phyloP scores from a whole-genome alignment of 2,797 vertebrate species.

The Cichlasoma orientale region DNA sequence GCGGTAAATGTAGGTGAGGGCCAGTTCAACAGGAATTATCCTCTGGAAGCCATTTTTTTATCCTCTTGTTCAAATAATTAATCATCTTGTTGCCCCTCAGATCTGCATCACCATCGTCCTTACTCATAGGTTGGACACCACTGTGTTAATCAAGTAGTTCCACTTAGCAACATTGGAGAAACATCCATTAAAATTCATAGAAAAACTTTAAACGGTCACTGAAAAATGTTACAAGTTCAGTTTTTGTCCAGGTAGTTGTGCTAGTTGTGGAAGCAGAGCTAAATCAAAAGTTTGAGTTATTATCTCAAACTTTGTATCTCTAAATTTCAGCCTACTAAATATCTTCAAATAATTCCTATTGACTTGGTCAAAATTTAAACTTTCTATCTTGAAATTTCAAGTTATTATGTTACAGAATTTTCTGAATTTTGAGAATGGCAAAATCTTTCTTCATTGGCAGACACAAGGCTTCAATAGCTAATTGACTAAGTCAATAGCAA shows the following conservation, averaged over 20 bases:
- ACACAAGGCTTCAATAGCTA: rapidly evolving
- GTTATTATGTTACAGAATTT: not conserved
- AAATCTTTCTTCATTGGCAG: rapidly evolving
- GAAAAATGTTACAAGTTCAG: not conserved
- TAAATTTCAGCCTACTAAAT: not conserved
- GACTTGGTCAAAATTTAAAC: not conserved
- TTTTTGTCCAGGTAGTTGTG: not conserved
- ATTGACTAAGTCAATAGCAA: not conserved
- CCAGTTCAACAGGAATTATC: no score
- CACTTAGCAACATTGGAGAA: not conserved
- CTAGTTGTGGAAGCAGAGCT: not conserved
- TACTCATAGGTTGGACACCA: not conserved
- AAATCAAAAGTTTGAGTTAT: not conserved
- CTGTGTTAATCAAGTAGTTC: not conserved
- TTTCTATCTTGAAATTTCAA: not conserved
- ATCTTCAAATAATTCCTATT: rapidly evolving
- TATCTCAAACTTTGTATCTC: no score
- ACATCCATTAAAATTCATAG: not conserved
- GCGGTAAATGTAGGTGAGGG: no score
- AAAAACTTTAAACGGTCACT: not conserved
- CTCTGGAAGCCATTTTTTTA: no score
- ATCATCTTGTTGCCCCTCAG: not conserved
- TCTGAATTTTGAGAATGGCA: no score
- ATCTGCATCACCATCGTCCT: not conserved
- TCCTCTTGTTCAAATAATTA: no score